Conservation (phyloP, 1,140 invertebrate genomes). For the Brachionus manjavacas region DNA sequence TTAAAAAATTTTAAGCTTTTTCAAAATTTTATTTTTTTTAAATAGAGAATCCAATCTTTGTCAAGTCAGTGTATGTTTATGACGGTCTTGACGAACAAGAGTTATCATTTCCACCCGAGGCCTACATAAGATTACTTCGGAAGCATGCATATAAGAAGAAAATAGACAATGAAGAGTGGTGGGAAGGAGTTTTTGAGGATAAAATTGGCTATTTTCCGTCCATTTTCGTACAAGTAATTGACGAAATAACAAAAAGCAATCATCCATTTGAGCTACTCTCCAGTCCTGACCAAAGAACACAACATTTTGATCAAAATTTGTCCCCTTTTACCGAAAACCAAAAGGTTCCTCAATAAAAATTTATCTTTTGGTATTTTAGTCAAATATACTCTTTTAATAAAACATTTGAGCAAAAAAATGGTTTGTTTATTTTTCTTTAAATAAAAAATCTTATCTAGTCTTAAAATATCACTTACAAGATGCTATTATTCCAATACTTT, state of each 20-base stretch:
- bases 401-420: background rate
- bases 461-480: too few species aligned
- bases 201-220: slow-evolving; percentile 36
- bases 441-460: too few species aligned
- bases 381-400: background rate
- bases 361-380: too few species aligned
- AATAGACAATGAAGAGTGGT: slow-evolving; percentile 39
- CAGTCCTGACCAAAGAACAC: background rate
- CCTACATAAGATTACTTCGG: background rate
- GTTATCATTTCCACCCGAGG: slow-evolving; percentile 21
- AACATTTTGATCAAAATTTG: background rate
- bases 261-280: background rate
- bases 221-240: slow-evolving; percentile 3
- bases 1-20: background rate
- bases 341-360: slow-evolving; percentile 12
- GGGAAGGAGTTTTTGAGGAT: slow-evolving; percentile 38
- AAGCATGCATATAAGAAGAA: background rate
- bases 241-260: background rate
- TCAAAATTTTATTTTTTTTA: background rate
- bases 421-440: too few species aligned
- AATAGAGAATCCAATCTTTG: slow-evolving; percentile 11
- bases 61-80: slow-evolving; percentile 39
- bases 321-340: slow-evolving; percentile 20
- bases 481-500: too few species aligned
- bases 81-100: slow-evolving; percentile 18